These are phyloP conservation scores for Corydoras maculifer DNA, from an alignment of 2,113 vertebrate genomes.

Conservation along the genomic window DNA sequence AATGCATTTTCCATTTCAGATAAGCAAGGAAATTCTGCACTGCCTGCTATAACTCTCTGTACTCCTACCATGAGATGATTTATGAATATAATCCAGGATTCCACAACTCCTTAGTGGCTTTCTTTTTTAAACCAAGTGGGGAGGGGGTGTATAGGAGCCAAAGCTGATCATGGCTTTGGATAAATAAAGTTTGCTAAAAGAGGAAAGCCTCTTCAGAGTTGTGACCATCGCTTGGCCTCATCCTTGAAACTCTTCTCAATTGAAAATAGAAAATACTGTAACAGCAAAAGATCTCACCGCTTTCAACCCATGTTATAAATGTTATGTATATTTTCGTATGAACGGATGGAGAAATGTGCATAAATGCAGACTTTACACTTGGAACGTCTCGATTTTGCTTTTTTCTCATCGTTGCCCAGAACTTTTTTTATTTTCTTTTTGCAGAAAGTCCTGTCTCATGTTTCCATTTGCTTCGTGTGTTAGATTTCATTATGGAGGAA, in stretches of 20 bases:
- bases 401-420: background rate
- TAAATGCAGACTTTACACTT: too few species aligned
- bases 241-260: background rate
- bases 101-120: conserved; percentile 32
- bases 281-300: background rate
- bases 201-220: conserved; percentile 29
- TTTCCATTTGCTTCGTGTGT: conserved; percentile 37
- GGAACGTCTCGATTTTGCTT: too few species aligned
- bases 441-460: background rate
- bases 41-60: conserved; percentile 11
- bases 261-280: background rate
- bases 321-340: too few species aligned
- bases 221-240: conserved; percentile 8
- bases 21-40: background rate
- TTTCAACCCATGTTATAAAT: background rate
- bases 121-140: background rate
- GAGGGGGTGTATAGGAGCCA: too few species aligned
- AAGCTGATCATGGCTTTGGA: too few species aligned
- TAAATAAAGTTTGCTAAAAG: background rate
- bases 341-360: too few species aligned
- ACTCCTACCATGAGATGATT: conserved; percentile 35
- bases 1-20: background rate
- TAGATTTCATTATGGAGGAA: background rate
- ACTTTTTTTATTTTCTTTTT: background rate
- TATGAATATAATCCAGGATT: conserved; percentile 2